Percentiles rank a stretch among this genome's conserved stretches.
phyloP scores from a whole-genome alignment of 2,888 invertebrate genomes.

The Norana najaformis region DNA sequence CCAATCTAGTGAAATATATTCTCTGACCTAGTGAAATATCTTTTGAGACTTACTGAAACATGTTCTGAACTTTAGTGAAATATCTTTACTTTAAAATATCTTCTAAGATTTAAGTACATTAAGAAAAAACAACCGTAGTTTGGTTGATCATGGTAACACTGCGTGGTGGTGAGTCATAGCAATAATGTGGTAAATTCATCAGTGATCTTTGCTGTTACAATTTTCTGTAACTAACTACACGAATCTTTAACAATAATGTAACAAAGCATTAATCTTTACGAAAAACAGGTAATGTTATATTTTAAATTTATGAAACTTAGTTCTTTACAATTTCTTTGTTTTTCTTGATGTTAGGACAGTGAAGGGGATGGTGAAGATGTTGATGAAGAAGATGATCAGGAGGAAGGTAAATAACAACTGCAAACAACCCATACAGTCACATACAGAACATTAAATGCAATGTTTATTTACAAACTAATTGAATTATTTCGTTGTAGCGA shows the following conservation, averaged over 20 bases:
- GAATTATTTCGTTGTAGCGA: too few relatives aligned
- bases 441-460: too few relatives aligned
- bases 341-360: slow-evolving; percentile 28
- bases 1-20: neutral
- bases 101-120: neutral
- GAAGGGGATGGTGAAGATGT: slow-evolving; percentile 66
- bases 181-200: neutral
- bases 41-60: neutral
- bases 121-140: neutral
- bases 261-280: too few relatives aligned
- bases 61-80: neutral
- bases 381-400: slow-evolving; percentile 40
- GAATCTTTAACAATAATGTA: neutral
- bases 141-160: neutral
- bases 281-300: too few relatives aligned
- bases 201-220: neutral
- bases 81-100: neutral
- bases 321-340: neutral
- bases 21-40: neutral
- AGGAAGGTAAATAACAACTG: neutral
- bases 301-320: too few relatives aligned
- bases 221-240: neutral
- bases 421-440: neutral
- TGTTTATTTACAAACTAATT: neutral
- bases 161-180: neutral